Evolutionary conservation across 37 sponge, comb jelly and placozoan species (phyloP), one percentile per base, ranked within the genome.

Genomic region (Spongilla lacustris): DNA sequence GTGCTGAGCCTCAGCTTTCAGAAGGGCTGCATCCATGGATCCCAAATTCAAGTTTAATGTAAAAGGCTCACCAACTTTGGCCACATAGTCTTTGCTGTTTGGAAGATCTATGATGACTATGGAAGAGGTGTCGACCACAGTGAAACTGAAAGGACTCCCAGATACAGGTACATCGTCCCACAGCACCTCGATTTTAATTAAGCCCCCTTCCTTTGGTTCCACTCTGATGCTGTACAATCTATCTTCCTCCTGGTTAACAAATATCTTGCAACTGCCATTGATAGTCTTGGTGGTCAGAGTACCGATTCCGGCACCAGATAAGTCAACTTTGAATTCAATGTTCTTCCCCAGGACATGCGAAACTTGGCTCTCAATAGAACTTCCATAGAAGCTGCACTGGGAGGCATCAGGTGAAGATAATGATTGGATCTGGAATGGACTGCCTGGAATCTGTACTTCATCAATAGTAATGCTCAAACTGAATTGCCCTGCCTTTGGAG

Each of bases 251-350:
- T 77, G 49, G 0, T 79, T 37, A 30, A 68, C 23, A 58, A 58
- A 58, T 58, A 58, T 58, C 22, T 77, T 41, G 35, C 58, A 75
- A 67, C 32, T 14, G 19, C 91, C 88, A 68, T 80, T 91, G 21
- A 50, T 35, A 14, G 93, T 88, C 1, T 76, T 90, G 19, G 88
- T 86, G 0, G 49, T 86, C 19, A 94, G 78, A n/a, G 73, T 31
- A 11, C 93, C 95, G 5, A 58, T 81, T 29, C 97, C 95, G 28
- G 91, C 95, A 9, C 84, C 78, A 10, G 85, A 78, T 19, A 84
- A 50, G 70, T 97, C 93, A 36, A 97, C 89, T 46, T 78, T 85
- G 76, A 97, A 94, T 76, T 94, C 88, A 17, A 97, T 76, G 2
- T 87, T 85, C 76, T 90, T 91, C 50, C 91, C 91, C 24, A 85